A percentile compares a stretch with the other conserved stretches of the same genome.
Evolutionary conservation across 2,113 vertebrate genomes (phyloP).

Genomic region (Thunnus thynnus): DNA sequence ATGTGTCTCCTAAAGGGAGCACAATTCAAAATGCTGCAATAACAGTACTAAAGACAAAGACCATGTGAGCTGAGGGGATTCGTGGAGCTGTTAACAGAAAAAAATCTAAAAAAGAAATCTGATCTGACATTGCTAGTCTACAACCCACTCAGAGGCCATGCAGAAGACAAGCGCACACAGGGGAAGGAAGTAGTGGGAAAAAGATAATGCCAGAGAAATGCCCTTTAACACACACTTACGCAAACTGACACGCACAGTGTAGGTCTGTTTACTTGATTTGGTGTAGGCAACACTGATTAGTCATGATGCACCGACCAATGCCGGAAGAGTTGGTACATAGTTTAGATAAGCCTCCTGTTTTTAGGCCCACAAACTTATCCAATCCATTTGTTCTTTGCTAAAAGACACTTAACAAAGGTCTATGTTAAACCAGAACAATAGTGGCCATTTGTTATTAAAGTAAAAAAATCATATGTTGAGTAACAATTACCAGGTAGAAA

Average conservation of each 20-base stretch:
- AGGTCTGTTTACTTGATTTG: slow-evolving; percentile 24
- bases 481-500: not conserved
- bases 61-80: not conserved
- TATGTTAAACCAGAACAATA: not conserved
- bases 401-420: not conserved
- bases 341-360: slow-evolving; percentile 10
- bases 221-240: slow-evolving; percentile 7
- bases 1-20: not conserved
- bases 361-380: not conserved
- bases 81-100: not conserved
- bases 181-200: slow-evolving; percentile 4
- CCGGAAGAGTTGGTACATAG: not conserved
- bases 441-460: not conserved
- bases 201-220: slow-evolving; percentile 39
- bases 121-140: slow-evolving; percentile 14
- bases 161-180: not conserved
- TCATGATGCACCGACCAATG: slow-evolving; percentile 29
- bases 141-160: slow-evolving; percentile 10
- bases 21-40: not conserved
- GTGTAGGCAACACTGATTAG: slow-evolving; percentile 43
- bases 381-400: not conserved
- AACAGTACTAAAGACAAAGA: not conserved
- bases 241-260: slow-evolving; percentile 5
- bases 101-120: slow-evolving; percentile 6
- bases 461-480: not conserved